Base-by-base conservation (phyloP, 2,888 invertebrate species). In the Lasioglossum villosulum region DNA sequence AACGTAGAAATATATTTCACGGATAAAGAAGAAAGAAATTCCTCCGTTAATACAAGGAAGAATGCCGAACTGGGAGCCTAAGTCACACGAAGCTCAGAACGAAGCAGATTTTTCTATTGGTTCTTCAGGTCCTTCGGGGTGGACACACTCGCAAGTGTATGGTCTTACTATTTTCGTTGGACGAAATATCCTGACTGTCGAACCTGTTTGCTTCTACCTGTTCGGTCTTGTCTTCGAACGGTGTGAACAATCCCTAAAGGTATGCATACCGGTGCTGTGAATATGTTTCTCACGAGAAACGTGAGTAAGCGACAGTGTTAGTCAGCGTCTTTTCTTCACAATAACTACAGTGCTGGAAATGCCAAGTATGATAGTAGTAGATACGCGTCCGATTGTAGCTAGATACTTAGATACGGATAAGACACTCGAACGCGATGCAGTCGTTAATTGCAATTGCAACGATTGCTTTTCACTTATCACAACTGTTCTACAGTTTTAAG, bases 241-340 rank as follows among this genome's bases (percentile, higher is more conserved):
- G 63, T 37, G 63, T 76, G 56, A 77, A 82, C 73, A 56, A 56
- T 68, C 30, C 56, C 71, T 78, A 80, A 85, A 85, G 78, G 83
- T 81, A 78, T 72, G 87, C 84, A 86, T 81, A 79, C 77, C 81
- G 68, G 56, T 63, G 75, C 56, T 30, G 74, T 82, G 82, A 85
- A 83, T 77, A 74, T 77, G 72, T 80, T 75, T 48, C 37, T 86
- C 66, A 68, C 83, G 83, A 78, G 88, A 89, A 87, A 86, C 71
- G 84, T 89, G 91, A 90, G 87, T 87, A 91, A 90, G 82, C 86
- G 85, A 79, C 83, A 80, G 80, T 82, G 83, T 83, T 87, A 78
- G 78, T 82, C 84, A 82, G 84, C 76, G 77, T 82, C 82, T 86
- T 86, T 78, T 83, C 82, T 86, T 86, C 82, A 80, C 34, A 52